A percentile compares a stretch with the other conserved stretches of the same genome.
Evolutionary conservation across 2,797 vertebrate species (phyloP).

Genomic region (Cryptoblepharus egeriae): DNA sequence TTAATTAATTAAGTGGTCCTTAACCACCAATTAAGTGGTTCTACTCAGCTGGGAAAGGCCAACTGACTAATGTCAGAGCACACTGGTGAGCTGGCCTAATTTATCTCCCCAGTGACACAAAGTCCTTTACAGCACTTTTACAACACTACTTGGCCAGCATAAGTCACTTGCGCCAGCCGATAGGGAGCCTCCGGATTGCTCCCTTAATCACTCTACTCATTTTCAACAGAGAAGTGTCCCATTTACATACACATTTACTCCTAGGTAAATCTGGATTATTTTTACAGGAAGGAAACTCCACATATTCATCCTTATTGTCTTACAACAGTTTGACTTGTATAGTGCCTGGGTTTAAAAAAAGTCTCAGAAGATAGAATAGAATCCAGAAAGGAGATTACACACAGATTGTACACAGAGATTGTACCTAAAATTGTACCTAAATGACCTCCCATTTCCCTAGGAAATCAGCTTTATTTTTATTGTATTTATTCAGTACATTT

Average conservation of each 20-base stretch:
- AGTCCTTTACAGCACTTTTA: no score
- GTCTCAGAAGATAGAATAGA: not conserved
- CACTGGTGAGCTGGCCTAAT: no score
- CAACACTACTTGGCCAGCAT: no score
- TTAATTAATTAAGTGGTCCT: no score
- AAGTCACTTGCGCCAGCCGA: no score
- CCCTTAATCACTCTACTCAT: not conserved
- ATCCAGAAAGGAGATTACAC: not conserved
- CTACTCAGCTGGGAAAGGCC: no score
- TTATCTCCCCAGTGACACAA: no score
- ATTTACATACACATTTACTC: conserved; percentile 4
- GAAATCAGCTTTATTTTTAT: not conserved
- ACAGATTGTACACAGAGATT: not conserved
- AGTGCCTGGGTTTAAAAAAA: not conserved
- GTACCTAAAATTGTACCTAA: not conserved
- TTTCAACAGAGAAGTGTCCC: conserved; percentile 14
- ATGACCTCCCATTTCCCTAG: not conserved
- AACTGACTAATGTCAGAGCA: no score
- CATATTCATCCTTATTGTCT: not conserved
- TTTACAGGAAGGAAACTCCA: not conserved
- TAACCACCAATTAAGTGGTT: no score
- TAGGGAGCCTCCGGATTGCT: no score
- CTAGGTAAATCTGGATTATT: not conserved
- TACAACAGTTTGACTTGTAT: not conserved
- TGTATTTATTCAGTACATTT: no score